Evolutionary conservation across 1,140 invertebrate genomes (phyloP).

Genomic region (Meteorus sp.): DNA sequence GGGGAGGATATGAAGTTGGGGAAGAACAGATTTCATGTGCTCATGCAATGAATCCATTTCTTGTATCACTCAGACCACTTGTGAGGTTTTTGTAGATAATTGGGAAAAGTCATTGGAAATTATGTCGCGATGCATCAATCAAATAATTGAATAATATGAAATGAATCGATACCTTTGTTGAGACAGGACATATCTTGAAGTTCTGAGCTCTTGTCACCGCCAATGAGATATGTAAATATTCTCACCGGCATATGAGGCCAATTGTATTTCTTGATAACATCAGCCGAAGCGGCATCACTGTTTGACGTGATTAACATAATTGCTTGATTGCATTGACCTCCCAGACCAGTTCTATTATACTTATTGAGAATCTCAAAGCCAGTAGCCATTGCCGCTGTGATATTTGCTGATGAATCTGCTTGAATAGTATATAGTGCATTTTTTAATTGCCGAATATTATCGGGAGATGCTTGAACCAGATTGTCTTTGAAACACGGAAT

Average conservation of each 20-base stretch:
- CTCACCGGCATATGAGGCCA: conserved; percentile 88
- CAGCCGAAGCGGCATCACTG: conserved; percentile 85
- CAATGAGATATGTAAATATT: conserved; percentile 96
- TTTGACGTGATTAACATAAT: conserved; percentile 83
- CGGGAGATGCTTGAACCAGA: conserved; percentile 83
- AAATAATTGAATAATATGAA: neutral
- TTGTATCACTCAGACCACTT: too few species aligned
- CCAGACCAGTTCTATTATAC: conserved; percentile 79
- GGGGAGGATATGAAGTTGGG: too few species aligned
- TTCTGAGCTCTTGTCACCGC: conserved; percentile 84
- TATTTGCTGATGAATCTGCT: conserved; percentile 84
- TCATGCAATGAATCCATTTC: neutral
- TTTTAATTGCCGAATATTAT: conserved; percentile 85
- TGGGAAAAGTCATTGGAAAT: neutral
- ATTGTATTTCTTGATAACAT: conserved; percentile 85
- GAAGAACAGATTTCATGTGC: too few species aligned
- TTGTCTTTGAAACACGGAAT: conserved; percentile 86
- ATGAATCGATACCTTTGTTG: conserved; percentile 81
- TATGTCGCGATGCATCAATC: neutral
- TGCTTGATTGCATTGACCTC: conserved; percentile 95
- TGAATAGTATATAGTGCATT: conserved; percentile 68
- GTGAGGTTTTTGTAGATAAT: too few species aligned
- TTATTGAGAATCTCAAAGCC: conserved; percentile 92
- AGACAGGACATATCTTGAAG: conserved; percentile 93
- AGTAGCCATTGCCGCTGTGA: conserved; percentile 84